phyloP scores from a whole-genome alignment of 2,797 vertebrate genomes.

The Lophotriccus pileatus region DNA sequence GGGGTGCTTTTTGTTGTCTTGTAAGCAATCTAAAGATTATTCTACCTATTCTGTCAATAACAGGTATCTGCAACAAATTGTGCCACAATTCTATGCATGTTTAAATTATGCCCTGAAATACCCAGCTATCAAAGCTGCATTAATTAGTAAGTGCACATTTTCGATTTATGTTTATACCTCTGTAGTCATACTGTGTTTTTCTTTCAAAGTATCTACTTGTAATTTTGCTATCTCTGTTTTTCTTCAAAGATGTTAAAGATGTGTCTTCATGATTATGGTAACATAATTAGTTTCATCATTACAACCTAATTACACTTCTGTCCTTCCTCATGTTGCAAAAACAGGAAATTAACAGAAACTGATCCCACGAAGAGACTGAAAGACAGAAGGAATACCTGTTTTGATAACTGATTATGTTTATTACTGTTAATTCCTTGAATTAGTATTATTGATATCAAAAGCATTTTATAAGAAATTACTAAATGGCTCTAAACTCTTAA shows the following conservation, averaged over 20 bases:
- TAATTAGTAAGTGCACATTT: background rate
- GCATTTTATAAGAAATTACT: background rate
- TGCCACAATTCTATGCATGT: background rate
- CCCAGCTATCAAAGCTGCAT: background rate
- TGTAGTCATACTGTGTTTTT: background rate
- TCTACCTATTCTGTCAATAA: background rate
- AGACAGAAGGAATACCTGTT: background rate
- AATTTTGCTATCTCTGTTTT: background rate
- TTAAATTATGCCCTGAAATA: background rate
- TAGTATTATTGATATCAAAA: background rate
- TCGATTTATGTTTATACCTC: accelerated
- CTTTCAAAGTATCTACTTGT: background rate
- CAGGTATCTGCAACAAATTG: background rate
- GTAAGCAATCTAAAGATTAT: background rate
- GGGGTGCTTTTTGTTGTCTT: background rate
- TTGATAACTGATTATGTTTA: background rate
- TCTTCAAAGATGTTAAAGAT: background rate
- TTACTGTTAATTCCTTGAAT: background rate
- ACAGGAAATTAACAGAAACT: background rate
- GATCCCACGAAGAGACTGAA: background rate
- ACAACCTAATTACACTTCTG: background rate
- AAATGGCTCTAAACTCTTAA: background rate
- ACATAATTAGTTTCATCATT: background rate
- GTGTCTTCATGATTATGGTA: background rate
- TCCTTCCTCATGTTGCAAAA: background rate